Base-by-base conservation (phyloP, 2,888 invertebrate genomes). In the Capitulum mitella region DNA sequence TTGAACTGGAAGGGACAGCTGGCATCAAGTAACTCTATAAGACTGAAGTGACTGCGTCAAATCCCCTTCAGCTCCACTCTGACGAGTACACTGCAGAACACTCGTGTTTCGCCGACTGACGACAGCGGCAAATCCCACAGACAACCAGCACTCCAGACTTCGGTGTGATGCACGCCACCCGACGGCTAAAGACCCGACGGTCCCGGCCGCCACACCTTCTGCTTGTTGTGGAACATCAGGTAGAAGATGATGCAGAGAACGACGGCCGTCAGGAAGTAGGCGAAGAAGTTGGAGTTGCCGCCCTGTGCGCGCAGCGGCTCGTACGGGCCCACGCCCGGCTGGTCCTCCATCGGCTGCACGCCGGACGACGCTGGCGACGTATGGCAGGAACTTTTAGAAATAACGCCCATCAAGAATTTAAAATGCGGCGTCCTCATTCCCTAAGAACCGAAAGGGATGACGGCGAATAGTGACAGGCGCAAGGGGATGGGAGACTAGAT, bases 191-290 rank as follows among this genome's bases (percentile, higher is more conserved):
- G 12, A 26, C 5, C 6, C 22, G 54, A 6, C 5, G 54, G n/a
- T 54, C 5, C 54, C 16, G 22, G 22, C 54, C 26, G 10, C 6
- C 16, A 54, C 16, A 89, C 89, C 87, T 89, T 91, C 83, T 91
- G 89, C 84, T 91, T 91, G 84, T 91, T 91, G 83, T 88, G 88
- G 83, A 87, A 87, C 34, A 88, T 87, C 26, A 92, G 86, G 83
- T 92, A 92, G 75, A 89, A 88, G 76, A 89, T 84, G 70, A 91
- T 88, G 82, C 89, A 89, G 26, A 91, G 83, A 34, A 90, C 86
- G 82, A 89, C 89, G 81, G 90, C 86, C 22, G 90, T 87, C 82
- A 90, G 87, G 84, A 92, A 91, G 84, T 91, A 92, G 1, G 89
- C 88, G 85, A 92, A 90, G 85, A 91, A 91, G 83, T 91, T 90